phyloP scores from a whole-genome alignment of 2,797 vertebrate species.

The Centroberyx gerrardi region DNA sequence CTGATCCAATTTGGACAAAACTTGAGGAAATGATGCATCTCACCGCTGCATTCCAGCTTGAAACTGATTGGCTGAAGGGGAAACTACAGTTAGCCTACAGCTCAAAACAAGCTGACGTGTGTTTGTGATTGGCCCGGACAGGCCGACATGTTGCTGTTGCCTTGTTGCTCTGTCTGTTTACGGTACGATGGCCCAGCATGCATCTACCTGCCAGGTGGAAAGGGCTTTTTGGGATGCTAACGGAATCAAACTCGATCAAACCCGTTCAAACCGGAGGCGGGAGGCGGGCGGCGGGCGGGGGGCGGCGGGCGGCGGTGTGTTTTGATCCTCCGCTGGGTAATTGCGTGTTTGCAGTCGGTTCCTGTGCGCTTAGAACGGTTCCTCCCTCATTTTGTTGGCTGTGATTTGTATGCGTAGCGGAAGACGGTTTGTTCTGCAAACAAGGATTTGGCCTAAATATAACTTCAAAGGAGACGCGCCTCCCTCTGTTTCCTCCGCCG shows the following conservation, averaged over 20 bases:
- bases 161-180: neutral
- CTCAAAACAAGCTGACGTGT: too few relatives aligned
- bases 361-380: slow-evolving; percentile 29
- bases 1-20: too few relatives aligned
- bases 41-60: too few relatives aligned
- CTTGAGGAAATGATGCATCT: too few relatives aligned
- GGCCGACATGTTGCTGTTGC: too few relatives aligned
- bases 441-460: slow-evolving; percentile 77
- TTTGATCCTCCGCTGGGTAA: slow-evolving; percentile 46
- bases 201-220: slow-evolving; percentile 8
- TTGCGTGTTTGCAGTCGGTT: slow-evolving; percentile 15
- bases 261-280: too few relatives aligned
- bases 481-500: slow-evolving; percentile 45
- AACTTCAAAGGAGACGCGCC: slow-evolving; percentile 67
- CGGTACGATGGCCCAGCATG: slow-evolving; percentile 17
- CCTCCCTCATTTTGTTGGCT: slow-evolving; percentile 43
- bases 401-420: slow-evolving; percentile 61
- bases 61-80: too few relatives aligned
- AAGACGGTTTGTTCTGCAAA: slow-evolving; percentile 66
- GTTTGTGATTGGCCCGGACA: too few relatives aligned
- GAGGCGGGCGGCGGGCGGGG: too few relatives aligned
- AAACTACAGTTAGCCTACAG: too few relatives aligned
- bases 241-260: slow-evolving; percentile 20
- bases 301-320: neutral
- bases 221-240: slow-evolving; percentile 8